phyloP scores from a whole-genome alignment of 2,888 invertebrate genomes.

The Desoria tigrina region DNA sequence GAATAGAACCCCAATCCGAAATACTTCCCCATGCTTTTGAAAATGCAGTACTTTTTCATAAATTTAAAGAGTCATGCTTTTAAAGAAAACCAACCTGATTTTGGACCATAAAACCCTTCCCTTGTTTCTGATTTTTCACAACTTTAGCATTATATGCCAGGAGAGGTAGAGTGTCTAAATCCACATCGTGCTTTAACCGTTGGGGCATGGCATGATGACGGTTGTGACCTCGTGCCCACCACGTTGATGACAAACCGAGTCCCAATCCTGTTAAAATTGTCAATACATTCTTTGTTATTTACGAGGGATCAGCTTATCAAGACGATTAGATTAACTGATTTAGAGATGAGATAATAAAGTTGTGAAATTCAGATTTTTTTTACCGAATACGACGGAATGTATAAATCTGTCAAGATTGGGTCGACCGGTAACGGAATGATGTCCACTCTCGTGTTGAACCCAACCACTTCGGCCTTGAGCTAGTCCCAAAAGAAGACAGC shows the following conservation, averaged over 20 bases:
- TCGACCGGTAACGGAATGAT: constrained; percentile 42
- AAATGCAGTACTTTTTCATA: constrained; percentile 4
- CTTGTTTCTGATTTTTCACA: constrained; percentile 37
- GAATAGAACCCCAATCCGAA: too few species aligned
- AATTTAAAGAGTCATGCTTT: background rate
- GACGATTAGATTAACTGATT: too few species aligned
- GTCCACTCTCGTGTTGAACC: constrained; percentile 48
- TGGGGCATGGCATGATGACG: constrained; percentile 52
- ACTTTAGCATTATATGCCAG: constrained; percentile 41
- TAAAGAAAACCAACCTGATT: constrained; percentile 33
- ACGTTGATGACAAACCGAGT: constrained; percentile 37
- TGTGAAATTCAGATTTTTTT: constrained; percentile 3
- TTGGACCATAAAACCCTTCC: constrained; percentile 39
- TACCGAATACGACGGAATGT: constrained; percentile 43
- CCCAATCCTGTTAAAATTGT: constrained; percentile 32
- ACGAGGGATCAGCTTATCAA: too few species aligned
- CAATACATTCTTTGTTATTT: too few species aligned
- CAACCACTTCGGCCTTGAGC: constrained; percentile 48
- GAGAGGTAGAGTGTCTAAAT: constrained; percentile 46
- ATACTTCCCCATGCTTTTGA: too few species aligned
- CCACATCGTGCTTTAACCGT: constrained; percentile 45
- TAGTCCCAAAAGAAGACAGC: constrained; percentile 36
- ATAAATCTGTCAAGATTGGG: constrained; percentile 40
- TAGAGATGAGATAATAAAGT: too few species aligned
- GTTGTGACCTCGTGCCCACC: constrained; percentile 48